Percentiles rank a stretch among this genome's conserved stretches.
phyloP scores from a whole-genome alignment of 2,888 invertebrate species.

The Lycaena phlaeas region DNA sequence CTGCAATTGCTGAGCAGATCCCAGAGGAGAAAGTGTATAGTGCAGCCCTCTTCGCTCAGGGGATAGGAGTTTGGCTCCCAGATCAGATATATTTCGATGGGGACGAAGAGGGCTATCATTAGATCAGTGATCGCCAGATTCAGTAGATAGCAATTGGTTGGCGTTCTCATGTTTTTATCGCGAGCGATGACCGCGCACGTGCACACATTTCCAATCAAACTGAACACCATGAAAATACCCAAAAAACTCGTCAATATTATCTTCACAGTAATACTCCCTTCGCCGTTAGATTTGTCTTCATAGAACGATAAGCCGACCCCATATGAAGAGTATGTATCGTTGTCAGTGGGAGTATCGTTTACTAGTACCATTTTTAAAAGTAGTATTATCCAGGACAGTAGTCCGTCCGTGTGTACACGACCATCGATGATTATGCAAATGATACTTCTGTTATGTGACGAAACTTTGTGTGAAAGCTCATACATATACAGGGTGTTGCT shows the following conservation, averaged over 20 bases:
- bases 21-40: slow-evolving; percentile 80
- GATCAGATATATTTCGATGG: slow-evolving; percentile 83
- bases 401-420: slow-evolving; percentile 3
- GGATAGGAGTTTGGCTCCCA: slow-evolving; percentile 84
- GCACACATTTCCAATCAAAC: slow-evolving; percentile 81
- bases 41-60: slow-evolving; percentile 84
- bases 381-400: not conserved
- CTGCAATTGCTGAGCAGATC: slow-evolving; percentile 88
- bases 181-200: slow-evolving; percentile 83
- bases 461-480: slow-evolving; percentile 14
- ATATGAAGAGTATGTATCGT: slow-evolving; percentile 40
- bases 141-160: slow-evolving; percentile 87
- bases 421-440: slow-evolving; percentile 9
- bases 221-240: slow-evolving; percentile 76
- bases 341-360: not conserved
- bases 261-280: slow-evolving; percentile 73
- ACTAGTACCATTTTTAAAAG: not conserved
- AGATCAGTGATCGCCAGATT: slow-evolving; percentile 85
- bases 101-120: slow-evolving; percentile 79
- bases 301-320: slow-evolving; percentile 45
- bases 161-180: slow-evolving; percentile 84
- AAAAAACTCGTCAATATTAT: slow-evolving; percentile 66
- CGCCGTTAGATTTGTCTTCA: slow-evolving; percentile 41
- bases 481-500: slow-evolving; percentile 21
- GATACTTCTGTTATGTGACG: slow-evolving; percentile 13